Evolutionary conservation across 2,888 invertebrate species (phyloP).

Genomic region (Sminthurides aquaticus): DNA sequence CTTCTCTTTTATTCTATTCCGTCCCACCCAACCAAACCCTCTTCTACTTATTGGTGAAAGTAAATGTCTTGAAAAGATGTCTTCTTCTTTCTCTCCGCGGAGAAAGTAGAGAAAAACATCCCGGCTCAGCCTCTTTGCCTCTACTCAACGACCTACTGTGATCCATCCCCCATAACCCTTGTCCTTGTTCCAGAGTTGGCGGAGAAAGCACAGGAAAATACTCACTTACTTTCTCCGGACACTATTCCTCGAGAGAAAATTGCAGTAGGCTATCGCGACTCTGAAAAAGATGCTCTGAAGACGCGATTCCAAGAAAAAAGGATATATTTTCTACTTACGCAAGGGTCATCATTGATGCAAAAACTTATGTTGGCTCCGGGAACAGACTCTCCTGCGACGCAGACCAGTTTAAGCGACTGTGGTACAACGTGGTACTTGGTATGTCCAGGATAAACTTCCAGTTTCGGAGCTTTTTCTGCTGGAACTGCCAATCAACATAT

Average conservation of each 20-base stretch:
- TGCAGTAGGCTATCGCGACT: too few relatives aligned
- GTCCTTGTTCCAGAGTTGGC: too few relatives aligned
- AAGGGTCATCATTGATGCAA: slow-evolving; percentile 32
- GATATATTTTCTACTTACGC: slow-evolving; percentile 37
- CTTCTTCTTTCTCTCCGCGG: background rate
- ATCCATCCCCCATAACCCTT: too few relatives aligned
- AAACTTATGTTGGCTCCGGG: slow-evolving; percentile 36
- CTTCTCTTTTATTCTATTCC: background rate
- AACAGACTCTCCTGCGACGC: slow-evolving; percentile 32
- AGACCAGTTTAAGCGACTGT: slow-evolving; percentile 27
- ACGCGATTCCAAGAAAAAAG: too few relatives aligned
- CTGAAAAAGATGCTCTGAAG: too few relatives aligned
- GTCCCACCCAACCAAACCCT: background rate
- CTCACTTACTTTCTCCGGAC: too few relatives aligned
- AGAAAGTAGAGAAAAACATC: background rate
- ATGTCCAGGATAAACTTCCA: slow-evolving; percentile 19
- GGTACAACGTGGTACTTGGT: slow-evolving; percentile 11
- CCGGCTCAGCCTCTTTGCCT: background rate
- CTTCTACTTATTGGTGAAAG: background rate
- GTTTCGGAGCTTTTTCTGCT: slow-evolving; percentile 22
- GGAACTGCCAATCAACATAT: slow-evolving; percentile 25
- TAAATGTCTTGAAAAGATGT: background rate
- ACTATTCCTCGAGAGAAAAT: too few relatives aligned
- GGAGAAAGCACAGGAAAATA: too few relatives aligned
- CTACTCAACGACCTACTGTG: background rate